These are phyloP conservation scores for Erynnis tages DNA, from an alignment of 2,888 invertebrate genomes.

Conservation along the genomic window DNA sequence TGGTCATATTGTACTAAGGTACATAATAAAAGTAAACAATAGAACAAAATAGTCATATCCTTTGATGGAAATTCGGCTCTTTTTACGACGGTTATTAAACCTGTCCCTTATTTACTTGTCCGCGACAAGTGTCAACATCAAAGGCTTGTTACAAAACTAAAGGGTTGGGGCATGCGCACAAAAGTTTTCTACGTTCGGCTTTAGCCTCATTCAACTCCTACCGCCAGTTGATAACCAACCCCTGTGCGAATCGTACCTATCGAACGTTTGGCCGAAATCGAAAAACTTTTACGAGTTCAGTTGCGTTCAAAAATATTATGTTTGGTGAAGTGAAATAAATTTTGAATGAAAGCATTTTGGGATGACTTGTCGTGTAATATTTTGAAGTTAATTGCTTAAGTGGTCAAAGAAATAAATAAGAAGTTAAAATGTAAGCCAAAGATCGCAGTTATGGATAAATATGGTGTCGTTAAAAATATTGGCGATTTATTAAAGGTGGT, in stretches of 20 bases:
- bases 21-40: too few relatives aligned
- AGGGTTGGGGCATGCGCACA: conserved; percentile 57
- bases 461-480: conserved; percentile 48
- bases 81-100: too few relatives aligned
- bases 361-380: too few relatives aligned
- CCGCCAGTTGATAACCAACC: conserved; percentile 49
- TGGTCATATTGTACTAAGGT: too few relatives aligned
- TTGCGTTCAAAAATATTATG: conserved; percentile 19
- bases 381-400: too few relatives aligned
- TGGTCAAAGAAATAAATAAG: neutral
- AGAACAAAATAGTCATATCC: too few relatives aligned
- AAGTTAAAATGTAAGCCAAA: conserved; percentile 11
- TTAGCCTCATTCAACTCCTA: conserved; percentile 52
- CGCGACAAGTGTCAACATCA: too few relatives aligned
- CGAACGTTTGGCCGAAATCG: conserved; percentile 27
- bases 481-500: conserved; percentile 52
- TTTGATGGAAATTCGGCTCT: too few relatives aligned
- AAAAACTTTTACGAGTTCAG: conserved; percentile 44
- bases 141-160: conserved; percentile 10
- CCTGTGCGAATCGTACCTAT: conserved; percentile 44
- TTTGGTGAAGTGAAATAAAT: conserved; percentile 9
- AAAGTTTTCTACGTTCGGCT: conserved; percentile 37
- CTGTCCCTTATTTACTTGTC: too few relatives aligned
- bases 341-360: neutral
- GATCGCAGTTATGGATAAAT: conserved; percentile 66